Conservation (phyloP, 2,888 invertebrate species). For the Neoitamus cyanurus region DNA sequence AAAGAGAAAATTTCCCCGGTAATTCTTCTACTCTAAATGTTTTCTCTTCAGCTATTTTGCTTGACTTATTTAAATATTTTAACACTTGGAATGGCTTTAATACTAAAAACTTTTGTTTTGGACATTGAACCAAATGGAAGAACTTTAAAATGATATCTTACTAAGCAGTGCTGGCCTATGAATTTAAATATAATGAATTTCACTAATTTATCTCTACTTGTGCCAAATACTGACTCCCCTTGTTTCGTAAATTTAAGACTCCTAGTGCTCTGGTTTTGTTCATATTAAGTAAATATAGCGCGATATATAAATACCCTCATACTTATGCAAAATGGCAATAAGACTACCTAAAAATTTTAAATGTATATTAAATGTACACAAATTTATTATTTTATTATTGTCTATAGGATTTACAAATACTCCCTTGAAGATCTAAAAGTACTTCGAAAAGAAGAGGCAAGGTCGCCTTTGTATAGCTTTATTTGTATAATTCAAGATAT, state of each 20-base stretch:
- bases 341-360: conserved; percentile 47
- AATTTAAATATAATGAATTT: background rate
- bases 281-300: conserved; percentile 1
- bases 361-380: conserved; percentile 34
- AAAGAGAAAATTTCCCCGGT: conserved; percentile 41
- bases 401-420: conserved; percentile 35
- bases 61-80: background rate
- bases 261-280: background rate
- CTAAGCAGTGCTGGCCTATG: background rate
- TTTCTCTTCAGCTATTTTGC: background rate
- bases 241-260: conserved; percentile 4
- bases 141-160: background rate
- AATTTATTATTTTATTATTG: conserved; percentile 40
- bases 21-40: conserved; percentile 21
- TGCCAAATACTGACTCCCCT: conserved; percentile 23
- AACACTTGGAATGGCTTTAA: background rate
- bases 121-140: conserved; percentile 25
- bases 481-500: conserved; percentile 22
- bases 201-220: background rate
- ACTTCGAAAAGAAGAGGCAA: conserved; percentile 14
- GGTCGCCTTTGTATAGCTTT: background rate
- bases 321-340: conserved; percentile 48
- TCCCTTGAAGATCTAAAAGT: background rate
- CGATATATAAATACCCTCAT: background rate
- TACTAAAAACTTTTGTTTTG: background rate